Conservation (phyloP, 2,113 vertebrate genomes). For the Carassius gibelio region DNA sequence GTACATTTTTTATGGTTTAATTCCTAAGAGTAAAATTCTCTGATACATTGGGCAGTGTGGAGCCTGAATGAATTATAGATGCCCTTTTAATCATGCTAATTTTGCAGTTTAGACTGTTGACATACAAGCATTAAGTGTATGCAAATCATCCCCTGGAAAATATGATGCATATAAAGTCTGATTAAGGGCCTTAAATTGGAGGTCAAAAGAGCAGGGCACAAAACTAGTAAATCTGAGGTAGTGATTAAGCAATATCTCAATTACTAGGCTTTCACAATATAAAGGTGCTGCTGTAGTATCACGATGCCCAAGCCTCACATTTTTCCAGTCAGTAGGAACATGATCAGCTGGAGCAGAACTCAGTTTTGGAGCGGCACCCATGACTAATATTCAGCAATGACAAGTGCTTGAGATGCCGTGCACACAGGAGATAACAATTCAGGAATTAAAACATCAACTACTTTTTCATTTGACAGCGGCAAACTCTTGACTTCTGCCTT, state of each 20-base stretch:
- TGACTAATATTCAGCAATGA: too few species aligned
- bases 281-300: background rate
- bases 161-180: constrained; percentile 41
- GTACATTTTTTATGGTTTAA: constrained; percentile 57
- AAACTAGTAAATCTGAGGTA: constrained; percentile 21
- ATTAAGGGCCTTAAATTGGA: background rate
- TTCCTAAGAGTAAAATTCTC: constrained; percentile 62
- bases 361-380: too few species aligned
- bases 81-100: constrained; percentile 59
- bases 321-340: background rate
- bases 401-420: too few species aligned
- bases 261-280: background rate
- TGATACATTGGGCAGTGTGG: constrained; percentile 46
- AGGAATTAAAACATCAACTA: background rate
- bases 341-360: background rate
- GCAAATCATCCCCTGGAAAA: constrained; percentile 52
- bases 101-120: constrained; percentile 50
- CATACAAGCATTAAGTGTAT: constrained; percentile 51
- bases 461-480: background rate
- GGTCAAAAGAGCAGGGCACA: background rate
- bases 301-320: background rate
- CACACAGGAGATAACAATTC: too few species aligned
- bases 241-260: background rate
- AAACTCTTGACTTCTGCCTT: background rate
- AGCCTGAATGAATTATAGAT: constrained; percentile 64